Evolutionary conservation across 2,113 vertebrate genomes (phyloP).

Genomic region (Chaetops frenatus): DNA sequence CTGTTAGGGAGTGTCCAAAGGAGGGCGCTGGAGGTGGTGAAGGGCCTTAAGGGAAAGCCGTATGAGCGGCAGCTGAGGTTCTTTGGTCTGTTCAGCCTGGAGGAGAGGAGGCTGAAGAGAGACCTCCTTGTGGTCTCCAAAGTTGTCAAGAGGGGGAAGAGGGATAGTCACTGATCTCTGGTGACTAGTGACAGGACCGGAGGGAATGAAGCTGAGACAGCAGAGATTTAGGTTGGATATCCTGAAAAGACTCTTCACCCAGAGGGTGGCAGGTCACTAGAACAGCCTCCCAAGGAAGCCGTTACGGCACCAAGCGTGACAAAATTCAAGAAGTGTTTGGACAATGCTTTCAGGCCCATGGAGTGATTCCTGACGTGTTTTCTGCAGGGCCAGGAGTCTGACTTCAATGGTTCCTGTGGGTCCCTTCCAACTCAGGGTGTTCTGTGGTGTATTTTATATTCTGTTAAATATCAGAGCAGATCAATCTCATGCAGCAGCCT

Average conservation of each 20-base stretch:
- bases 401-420: background rate
- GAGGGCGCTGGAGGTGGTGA: accelerated
- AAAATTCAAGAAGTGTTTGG: background rate
- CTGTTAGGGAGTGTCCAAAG: background rate
- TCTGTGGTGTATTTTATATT: background rate
- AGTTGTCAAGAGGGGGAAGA: background rate
- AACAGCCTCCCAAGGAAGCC: background rate
- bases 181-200: background rate
- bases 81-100: background rate
- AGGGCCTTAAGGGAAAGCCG: background rate
- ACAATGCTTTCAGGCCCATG: background rate
- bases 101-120: background rate
- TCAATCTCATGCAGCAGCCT: background rate
- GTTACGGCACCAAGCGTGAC: background rate
- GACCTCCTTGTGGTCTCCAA: background rate
- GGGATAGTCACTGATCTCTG: background rate
- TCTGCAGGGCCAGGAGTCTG: background rate
- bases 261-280: background rate
- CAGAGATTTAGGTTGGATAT: background rate
- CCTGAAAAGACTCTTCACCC: background rate
- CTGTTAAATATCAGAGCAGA: background rate
- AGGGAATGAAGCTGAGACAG: background rate
- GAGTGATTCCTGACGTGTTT: background rate
- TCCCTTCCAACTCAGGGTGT: background rate
- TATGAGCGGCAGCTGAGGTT: background rate